Evolutionary conservation across 2,888 invertebrate genomes (phyloP).

Genomic region (Criorhina ranunculi): DNA sequence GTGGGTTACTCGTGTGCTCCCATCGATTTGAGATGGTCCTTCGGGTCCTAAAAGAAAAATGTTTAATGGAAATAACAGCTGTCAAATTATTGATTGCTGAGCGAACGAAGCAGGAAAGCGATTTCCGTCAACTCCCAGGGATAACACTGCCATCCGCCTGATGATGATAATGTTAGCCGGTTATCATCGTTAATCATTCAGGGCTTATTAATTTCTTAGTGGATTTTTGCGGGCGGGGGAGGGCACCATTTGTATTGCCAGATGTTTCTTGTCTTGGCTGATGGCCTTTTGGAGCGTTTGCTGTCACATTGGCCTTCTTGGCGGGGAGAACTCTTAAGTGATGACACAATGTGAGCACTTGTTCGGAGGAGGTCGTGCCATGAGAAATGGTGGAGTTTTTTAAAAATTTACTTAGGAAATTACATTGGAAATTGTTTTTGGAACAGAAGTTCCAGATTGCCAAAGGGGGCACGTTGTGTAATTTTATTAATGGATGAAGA

Average conservation of each 20-base stretch:
- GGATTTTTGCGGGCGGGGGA: constrained; percentile 62
- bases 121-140: constrained; percentile 28
- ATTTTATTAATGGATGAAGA: constrained; percentile 67
- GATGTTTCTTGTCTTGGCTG: constrained; percentile 69
- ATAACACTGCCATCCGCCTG: constrained; percentile 45
- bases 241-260: constrained; percentile 76
- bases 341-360: constrained; percentile 61
- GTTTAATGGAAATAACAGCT: constrained; percentile 78
- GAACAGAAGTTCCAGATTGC: constrained; percentile 58
- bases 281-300: constrained; percentile 49
- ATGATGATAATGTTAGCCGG: constrained; percentile 72
- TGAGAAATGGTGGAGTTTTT: constrained; percentile 62
- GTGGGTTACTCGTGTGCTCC: constrained; percentile 65
- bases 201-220: constrained; percentile 77
- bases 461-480: constrained; percentile 24
- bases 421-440: constrained; percentile 69
- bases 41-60: constrained; percentile 63
- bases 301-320: constrained; percentile 44
- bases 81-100: constrained; percentile 77
- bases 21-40: constrained; percentile 58
- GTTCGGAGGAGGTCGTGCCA: constrained; percentile 42
- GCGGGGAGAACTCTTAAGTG: constrained; percentile 56
- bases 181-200: constrained; percentile 77
- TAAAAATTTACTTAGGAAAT: constrained; percentile 62
- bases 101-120: constrained; percentile 53